Evolutionary conservation across 2,797 vertebrate genomes (phyloP), one percentile per base, ranked within the genome.

Genomic region (Lagodon rhomboides): DNA sequence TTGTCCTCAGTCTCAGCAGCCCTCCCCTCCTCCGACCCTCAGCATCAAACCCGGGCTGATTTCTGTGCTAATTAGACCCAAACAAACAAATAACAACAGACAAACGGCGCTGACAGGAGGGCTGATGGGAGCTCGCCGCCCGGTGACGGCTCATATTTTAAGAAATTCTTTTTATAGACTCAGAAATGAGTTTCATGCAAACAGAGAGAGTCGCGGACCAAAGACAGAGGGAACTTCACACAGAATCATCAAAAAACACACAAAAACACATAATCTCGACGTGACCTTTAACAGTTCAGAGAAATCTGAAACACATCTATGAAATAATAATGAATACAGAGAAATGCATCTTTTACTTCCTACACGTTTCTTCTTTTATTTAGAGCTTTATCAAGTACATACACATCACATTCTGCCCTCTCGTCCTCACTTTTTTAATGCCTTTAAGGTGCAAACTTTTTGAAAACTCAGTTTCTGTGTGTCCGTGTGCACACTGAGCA

Each of bases 31-130:
- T 6, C 30, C 30, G 30, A 4, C 5, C 25, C 23, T 18, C 62
- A 43, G 15, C 71, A 25, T 20, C 25, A 69, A 25, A 60, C 43
- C 38, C 13, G 64, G 22, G 56, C 62, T 44, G 64, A 49, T 71
- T 72, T 62, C 55, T 47, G 5, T 38, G 16, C 76, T 78, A 87
- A 90, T 90, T 85, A 83, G 68, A 78, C 59, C 60, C 70, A 76
- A 86, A 83, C 68, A 87, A 82, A 85, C 58, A 77, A 82, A 77
- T 20, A 79, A 78, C 30, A 58, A 12, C 73, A 65, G 82, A 50
- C n/a, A n/a, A 66, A 47, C 18, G 1, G 47, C 41, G 58, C 64
- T 74, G 82, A 76, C 59, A 46, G 38, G 27, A 51, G 56, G 50
- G 51, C 50, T 73, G 79, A 83, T 62, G 68, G 49, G 49, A 78